Evolutionary conservation across 2,797 vertebrate genomes (phyloP).

Genomic region (Alfaro cultratus): DNA sequence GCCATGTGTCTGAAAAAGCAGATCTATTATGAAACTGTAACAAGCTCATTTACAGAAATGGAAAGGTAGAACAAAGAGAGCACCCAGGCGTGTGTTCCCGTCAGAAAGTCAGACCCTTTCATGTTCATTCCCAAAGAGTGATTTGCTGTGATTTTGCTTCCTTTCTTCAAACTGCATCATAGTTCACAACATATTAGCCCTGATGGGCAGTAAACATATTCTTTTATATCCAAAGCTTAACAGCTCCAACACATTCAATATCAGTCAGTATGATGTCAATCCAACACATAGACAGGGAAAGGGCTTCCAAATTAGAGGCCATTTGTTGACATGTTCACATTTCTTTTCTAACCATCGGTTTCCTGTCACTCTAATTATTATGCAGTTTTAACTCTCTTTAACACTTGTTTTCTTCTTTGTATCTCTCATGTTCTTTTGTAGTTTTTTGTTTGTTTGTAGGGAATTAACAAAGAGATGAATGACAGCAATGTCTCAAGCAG

Average conservation of each 20-base stretch:
- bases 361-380: conserved; percentile 38
- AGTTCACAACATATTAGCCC: conserved; percentile 67
- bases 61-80: conserved; percentile 73
- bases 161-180: conserved; percentile 68
- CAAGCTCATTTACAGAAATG: conserved; percentile 72
- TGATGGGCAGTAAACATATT: conserved; percentile 69
- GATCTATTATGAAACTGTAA: conserved; percentile 76
- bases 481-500: conserved; percentile 31
- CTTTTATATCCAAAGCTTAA: conserved; percentile 54
- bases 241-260: conserved; percentile 41
- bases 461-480: conserved; percentile 46
- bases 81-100: conserved; percentile 42
- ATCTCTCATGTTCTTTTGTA: conserved; percentile 32
- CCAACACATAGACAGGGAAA: conserved; percentile 36
- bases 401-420: conserved; percentile 36
- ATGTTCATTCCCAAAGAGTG: conserved; percentile 67
- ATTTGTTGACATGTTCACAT: conserved; percentile 23
- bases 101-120: conserved; percentile 68
- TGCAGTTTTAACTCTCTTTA: conserved; percentile 12
- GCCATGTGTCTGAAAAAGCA: conserved; percentile 53
- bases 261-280: conserved; percentile 35
- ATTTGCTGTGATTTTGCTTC: conserved; percentile 72
- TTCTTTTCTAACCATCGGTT: conserved; percentile 27
- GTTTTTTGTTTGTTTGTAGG: conserved; percentile 33
- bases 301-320: conserved; percentile 39